Percentiles rank a stretch among this genome's conserved stretches.
These are phyloP conservation scores for Atherinomorus stipes DNA, from an alignment of 2,113 vertebrate species.

Conservation along the genomic window DNA sequence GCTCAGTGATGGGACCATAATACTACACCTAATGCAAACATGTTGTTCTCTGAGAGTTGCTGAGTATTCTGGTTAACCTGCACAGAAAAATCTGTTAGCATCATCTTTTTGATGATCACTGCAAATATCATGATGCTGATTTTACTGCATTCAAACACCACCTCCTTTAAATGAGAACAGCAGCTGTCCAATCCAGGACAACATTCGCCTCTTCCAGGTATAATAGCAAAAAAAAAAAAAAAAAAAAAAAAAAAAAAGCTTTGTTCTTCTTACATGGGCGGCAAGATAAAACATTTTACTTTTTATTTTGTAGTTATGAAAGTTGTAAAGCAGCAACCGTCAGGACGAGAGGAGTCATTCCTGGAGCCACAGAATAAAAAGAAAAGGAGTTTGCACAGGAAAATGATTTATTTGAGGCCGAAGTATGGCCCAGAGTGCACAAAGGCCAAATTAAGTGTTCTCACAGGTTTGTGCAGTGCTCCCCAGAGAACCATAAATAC, in stretches of 20 bases:
- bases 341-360: neutral
- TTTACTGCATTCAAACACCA: constrained; percentile 7
- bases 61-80: too few relatives aligned
- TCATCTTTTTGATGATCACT: constrained; percentile 10
- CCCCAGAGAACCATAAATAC: neutral
- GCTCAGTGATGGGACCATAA: too few relatives aligned
- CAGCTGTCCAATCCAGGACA: neutral
- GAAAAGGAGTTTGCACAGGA: constrained; percentile 16
- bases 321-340: neutral
- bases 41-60: too few relatives aligned
- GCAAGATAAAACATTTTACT: neutral
- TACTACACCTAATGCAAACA: too few relatives aligned
- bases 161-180: neutral
- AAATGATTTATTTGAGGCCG: neutral
- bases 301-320: neutral
- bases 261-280: too few relatives aligned
- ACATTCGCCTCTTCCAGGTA: neutral
- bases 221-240: neutral
- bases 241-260: neutral
- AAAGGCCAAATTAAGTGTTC: constrained; percentile 17
- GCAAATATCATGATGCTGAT: neutral
- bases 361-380: neutral
- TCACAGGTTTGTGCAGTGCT: neutral
- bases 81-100: constrained; percentile 9
- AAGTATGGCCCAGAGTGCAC: neutral